phyloP scores from a whole-genome alignment of 1,140 invertebrate genomes.

The Tribolium castaneum region DNA sequence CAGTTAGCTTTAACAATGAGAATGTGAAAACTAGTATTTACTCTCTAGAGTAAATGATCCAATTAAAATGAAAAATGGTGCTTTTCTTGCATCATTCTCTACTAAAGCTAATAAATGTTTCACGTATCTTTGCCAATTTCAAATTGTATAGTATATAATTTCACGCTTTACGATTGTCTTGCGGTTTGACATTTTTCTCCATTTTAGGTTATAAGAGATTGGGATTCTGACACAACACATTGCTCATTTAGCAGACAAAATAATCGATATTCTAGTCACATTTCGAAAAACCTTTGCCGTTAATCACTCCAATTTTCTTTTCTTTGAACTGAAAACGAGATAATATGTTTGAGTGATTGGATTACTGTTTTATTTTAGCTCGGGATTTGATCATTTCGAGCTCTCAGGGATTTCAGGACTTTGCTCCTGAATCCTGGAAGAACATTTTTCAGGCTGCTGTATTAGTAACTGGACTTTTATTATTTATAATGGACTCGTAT shows the following conservation, averaged over 20 bases:
- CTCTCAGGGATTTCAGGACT: background rate
- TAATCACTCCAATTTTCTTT: background rate
- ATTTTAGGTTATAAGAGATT: background rate
- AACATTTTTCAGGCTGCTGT: too few species aligned
- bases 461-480: too few species aligned
- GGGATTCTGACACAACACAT: background rate
- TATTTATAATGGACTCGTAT: too few species aligned
- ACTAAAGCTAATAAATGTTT: background rate
- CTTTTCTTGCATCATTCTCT: background rate
- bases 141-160: background rate
- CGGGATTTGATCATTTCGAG: background rate
- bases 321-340: background rate
- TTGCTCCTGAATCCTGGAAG: background rate
- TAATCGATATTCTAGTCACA: background rate
- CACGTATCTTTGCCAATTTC: background rate
- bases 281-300: background rate
- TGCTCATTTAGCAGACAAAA: background rate
- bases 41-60: background rate
- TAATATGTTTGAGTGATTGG: background rate
- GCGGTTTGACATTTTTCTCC: background rate
- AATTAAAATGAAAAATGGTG: conserved; percentile 8
- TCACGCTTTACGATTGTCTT: conserved; percentile 1
- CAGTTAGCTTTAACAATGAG: background rate
- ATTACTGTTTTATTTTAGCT: background rate
- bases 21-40: background rate